A percentile compares a stretch with the other conserved stretches of the same genome.
phyloP scores from a whole-genome alignment of 2,797 vertebrate species.

The Mus spretus region DNA sequence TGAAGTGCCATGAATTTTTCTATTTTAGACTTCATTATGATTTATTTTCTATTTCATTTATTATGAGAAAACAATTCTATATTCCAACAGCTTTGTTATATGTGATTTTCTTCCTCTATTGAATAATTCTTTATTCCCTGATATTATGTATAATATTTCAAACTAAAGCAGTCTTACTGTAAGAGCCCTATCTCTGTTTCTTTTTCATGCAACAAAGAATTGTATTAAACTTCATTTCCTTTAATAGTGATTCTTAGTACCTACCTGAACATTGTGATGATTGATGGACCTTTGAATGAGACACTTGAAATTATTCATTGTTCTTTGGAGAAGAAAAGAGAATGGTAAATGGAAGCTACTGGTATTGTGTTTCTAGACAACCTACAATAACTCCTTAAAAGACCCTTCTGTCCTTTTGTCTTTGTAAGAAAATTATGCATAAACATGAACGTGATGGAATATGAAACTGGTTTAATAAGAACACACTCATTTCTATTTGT shows the following conservation, averaged over 20 bases:
- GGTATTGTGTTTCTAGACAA: constrained; percentile 49
- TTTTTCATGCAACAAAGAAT: constrained; percentile 71
- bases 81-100: constrained; percentile 51
- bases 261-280: constrained; percentile 55
- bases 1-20: constrained; percentile 70
- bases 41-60: constrained; percentile 75
- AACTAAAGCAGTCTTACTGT: constrained; percentile 59
- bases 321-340: background rate
- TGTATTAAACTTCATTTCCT: constrained; percentile 59
- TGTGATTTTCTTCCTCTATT: constrained; percentile 60
- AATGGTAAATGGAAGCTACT: background rate
- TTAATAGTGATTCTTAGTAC: constrained; percentile 65
- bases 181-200: constrained; percentile 39
- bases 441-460: constrained; percentile 53
- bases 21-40: constrained; percentile 75
- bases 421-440: constrained; percentile 69
- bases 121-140: constrained; percentile 65
- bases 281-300: constrained; percentile 59
- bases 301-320: constrained; percentile 51
- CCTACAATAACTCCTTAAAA: constrained; percentile 40
- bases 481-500: constrained; percentile 68
- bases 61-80: constrained; percentile 72
- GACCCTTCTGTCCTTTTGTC: background rate
- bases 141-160: constrained; percentile 78
- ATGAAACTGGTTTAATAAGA: constrained; percentile 59